Evolutionary conservation across 1,140 invertebrate species (phyloP).

Genomic region (Lordiphosa clarofinis): DNA sequence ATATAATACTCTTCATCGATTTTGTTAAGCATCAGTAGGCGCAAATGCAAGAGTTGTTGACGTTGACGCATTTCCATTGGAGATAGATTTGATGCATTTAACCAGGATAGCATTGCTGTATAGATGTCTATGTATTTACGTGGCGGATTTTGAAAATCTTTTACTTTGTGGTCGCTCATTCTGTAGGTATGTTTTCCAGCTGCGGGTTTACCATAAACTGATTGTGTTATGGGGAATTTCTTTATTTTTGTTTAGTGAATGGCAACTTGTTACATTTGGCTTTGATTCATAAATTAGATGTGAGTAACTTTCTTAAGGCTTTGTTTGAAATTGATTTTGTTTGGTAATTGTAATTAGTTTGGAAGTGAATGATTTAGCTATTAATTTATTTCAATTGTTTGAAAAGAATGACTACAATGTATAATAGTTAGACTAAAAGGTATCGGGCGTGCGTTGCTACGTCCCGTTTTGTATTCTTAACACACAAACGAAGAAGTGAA

Average conservation of each 20-base stretch:
- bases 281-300: neutral
- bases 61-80: slow-evolving; percentile 10
- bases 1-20: slow-evolving; percentile 27
- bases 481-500: too few relatives aligned
- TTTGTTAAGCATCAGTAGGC: slow-evolving; percentile 29
- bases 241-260: neutral
- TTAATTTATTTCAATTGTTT: too few relatives aligned
- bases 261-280: too few relatives aligned
- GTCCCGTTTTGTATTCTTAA: too few relatives aligned
- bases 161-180: neutral
- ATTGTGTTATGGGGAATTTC: neutral
- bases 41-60: slow-evolving; percentile 12
- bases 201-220: neutral
- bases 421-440: too few relatives aligned
- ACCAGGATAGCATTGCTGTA: slow-evolving; percentile 4
- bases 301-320: neutral
- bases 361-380: too few relatives aligned
- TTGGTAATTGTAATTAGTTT: too few relatives aligned
- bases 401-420: too few relatives aligned
- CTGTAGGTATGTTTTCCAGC: neutral
- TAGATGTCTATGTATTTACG: slow-evolving; percentile 7
- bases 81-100: slow-evolving; percentile 15
- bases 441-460: too few relatives aligned
- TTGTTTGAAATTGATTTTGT: neutral
- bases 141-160: neutral